Percentiles rank a stretch among this genome's conserved stretches.
Conservation (phyloP, 1,140 invertebrate genomes). For the Sarcophaga bullata region DNA sequence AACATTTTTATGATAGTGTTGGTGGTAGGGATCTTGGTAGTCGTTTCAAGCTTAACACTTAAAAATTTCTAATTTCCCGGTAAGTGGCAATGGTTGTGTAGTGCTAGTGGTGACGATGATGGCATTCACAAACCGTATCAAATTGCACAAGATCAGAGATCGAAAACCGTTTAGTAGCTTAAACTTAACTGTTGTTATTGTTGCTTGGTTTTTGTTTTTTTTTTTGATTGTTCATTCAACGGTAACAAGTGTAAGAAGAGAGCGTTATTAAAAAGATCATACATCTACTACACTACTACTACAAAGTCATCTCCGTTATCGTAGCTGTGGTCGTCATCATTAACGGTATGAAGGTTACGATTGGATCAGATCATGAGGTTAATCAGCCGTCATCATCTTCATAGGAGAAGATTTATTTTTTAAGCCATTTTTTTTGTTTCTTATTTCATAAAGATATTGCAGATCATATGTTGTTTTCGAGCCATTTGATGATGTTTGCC, state of each 20-base stretch:
- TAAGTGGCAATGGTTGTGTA: not conserved
- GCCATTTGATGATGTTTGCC: not conserved
- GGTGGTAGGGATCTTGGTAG: not conserved
- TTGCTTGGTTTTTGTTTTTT: not conserved
- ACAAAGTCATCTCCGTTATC: not conserved
- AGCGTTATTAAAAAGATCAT: conserved; percentile 7
- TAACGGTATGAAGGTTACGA: conserved; percentile 15
- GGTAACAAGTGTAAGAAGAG: conserved; percentile 25
- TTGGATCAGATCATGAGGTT: not conserved
- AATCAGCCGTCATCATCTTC: conserved; percentile 6
- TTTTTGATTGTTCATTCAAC: not conserved
- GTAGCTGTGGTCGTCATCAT: not conserved
- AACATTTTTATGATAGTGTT: conserved; percentile 31
- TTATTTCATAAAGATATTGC: not conserved
- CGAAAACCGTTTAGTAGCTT: not conserved
- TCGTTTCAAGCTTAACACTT: not conserved
- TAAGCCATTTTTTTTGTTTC: not conserved
- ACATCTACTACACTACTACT: not conserved
- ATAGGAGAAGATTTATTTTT: conserved; percentile 1
- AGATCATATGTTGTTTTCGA: not conserved
- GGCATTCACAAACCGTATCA: conserved; percentile 29
- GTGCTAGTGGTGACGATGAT: not conserved
- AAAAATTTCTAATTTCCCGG: too few relatives aligned
- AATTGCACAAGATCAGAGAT: conserved; percentile 25
- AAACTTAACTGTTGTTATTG: not conserved